Conservation (phyloP, 2,113 vertebrate genomes). For the Ammodramus savannarum region DNA sequence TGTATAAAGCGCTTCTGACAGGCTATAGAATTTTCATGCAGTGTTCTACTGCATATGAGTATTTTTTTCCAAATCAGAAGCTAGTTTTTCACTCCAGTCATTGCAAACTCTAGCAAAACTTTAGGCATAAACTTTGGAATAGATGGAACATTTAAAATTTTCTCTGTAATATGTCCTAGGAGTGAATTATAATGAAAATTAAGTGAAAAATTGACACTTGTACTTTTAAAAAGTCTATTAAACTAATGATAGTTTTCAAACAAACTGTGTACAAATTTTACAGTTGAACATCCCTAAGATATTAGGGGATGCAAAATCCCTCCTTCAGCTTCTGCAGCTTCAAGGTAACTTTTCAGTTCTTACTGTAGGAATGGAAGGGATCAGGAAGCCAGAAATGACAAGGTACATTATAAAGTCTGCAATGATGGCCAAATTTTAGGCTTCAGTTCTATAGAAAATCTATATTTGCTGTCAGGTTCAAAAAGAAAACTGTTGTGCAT, state of each 20-base stretch:
- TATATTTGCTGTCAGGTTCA: background rate
- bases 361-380: background rate
- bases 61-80: background rate
- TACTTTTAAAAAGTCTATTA: background rate
- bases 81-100: background rate
- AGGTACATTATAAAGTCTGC: background rate
- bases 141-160: background rate
- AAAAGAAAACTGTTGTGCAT: background rate
- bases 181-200: background rate
- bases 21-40: background rate
- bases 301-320: background rate
- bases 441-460: background rate
- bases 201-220: background rate
- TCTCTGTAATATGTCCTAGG: background rate
- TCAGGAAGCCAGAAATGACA: background rate
- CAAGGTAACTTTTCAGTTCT: background rate
- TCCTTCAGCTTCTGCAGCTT: background rate
- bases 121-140: background rate
- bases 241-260: background rate
- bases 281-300: rapidly evolving
- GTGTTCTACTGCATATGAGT: background rate
- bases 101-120: background rate
- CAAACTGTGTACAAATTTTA: background rate
- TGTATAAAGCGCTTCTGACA: background rate
- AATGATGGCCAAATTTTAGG: background rate